Percentiles rank a stretch among this genome's conserved stretches.
These are phyloP conservation scores for Labeo catla DNA, from an alignment of 2,113 vertebrate species.

Conservation along the genomic window DNA sequence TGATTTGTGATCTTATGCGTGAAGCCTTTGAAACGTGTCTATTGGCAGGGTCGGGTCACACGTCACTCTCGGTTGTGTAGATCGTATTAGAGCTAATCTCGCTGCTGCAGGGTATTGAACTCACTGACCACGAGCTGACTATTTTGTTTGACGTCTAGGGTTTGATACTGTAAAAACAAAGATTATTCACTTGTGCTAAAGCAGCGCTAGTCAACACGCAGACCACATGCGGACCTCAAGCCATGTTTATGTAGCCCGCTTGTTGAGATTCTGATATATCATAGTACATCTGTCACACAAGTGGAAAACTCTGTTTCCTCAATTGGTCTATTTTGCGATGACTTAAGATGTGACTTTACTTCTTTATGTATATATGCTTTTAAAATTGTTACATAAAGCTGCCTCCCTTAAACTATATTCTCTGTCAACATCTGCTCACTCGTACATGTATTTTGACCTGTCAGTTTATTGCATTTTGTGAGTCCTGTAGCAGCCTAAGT, in stretches of 20 bases:
- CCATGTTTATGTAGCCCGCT: neutral
- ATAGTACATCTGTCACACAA: neutral
- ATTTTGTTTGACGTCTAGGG: conserved; percentile 15
- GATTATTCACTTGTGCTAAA: neutral
- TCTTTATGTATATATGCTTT: too few relatives aligned
- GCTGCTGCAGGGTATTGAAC: neutral
- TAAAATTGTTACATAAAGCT: neutral
- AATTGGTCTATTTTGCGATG: too few relatives aligned
- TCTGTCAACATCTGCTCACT: neutral
- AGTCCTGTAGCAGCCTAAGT: neutral
- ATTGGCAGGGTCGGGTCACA: neutral
- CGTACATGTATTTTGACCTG: neutral
- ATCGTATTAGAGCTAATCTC: conserved; percentile 1
- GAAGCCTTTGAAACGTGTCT: conserved; percentile 1
- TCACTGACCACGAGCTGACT: neutral
- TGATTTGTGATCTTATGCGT: neutral
- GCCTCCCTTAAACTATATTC: neutral
- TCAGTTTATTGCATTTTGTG: conserved; percentile 3
- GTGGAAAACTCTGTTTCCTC: neutral
- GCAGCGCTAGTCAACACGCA: neutral
- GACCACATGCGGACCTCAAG: neutral
- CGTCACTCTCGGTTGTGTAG: neutral
- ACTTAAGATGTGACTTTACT: too few relatives aligned
- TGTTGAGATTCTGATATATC: neutral
- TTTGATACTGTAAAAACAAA: conserved; percentile 10